Evolutionary conservation across 2,113 vertebrate species (phyloP), one percentile per base, ranked within the genome.

Genomic region (Empidonax traillii): DNA sequence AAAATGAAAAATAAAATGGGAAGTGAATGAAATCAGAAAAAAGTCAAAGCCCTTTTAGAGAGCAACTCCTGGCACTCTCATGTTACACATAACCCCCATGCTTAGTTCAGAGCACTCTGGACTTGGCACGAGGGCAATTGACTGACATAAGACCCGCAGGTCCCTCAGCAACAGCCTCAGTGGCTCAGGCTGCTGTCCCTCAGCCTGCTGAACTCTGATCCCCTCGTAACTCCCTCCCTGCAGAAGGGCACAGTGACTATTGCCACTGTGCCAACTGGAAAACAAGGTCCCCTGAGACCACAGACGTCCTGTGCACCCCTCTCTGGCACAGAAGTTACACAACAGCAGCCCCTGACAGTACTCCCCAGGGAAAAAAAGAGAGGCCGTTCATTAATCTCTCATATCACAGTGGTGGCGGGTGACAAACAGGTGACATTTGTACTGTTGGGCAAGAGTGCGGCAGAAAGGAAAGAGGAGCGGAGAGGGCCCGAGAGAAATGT

Each of bases 321-420:
- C 68, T 90, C 12, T 67, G 72, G 47, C 51, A 93, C 68, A 6
- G 3, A 55, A 73, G 12, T 80, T 86, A 73, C 51, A 80, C 67
- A 77, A 74, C 44, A 17, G 2, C 79, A 23, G 59, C n/a, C 75
- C 31, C 31, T 10, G n/a, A 19, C 67, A 77, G 46, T 7, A 15
- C 35, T 67, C 44, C 8, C 15, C n/a, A 43, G 72, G 28, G 27
- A 51, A 73, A 58, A 63, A 30, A 14, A 46, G 6, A 10, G n/a
- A 37, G 10, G 4, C 3, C 19, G 18, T 55, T 58, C 51, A 43
- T 49, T 53, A 76, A 43, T 20, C 22, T 46, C 58, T 35, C 8
- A 1, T 15, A 16, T 6, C n/a, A 14, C 7, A 2, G 17, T 1
- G 33, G 37, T 3, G 8, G 15, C 0, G 2, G n/a, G n/a, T 24